Base-by-base conservation (phyloP, 1,140 invertebrate genomes). In the Bathynomus jamesi region DNA sequence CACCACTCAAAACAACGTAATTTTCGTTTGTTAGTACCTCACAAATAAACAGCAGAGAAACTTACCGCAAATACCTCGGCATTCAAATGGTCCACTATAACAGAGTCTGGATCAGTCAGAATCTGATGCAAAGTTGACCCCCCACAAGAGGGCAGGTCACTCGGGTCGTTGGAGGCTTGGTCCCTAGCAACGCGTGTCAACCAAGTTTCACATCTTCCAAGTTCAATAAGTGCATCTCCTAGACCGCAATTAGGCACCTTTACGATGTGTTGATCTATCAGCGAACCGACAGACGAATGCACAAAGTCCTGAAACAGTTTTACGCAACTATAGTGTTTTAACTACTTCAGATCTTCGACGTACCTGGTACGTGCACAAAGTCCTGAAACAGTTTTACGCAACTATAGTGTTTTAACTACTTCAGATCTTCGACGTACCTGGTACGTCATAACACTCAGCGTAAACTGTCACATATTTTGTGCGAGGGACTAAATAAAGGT, bases 81-180 rank as follows among this genome's bases (percentile, higher is more conserved):
- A 1, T 86, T 85, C 1, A 89, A 80, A 80, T 86, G 82, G 65
- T 88, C 87, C 40, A 89, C 79, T 73, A 83, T 82, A 1, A 88
- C 86, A 76, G 83, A 84, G 81, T 89, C 87, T 13, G 88, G 87
- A 78, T 87, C 85, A 4, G 84, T 84, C 32, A 89, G 79, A 24
- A 89, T 82, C 78, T 86, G 85, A 75, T 88, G 87, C 11, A 89
- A 81, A 3, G 86, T 85, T 2, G 87, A 88, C n/a, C 87, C 87
- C 60, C 85, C 83, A 76, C 86, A 70, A 4, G 75, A 71, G 3
- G 87, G 87, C 28, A 89, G 82, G 76, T 86, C 84, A 60, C 82
- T 81, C 21, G 85, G 78, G 78, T 88, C 85, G 66, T 83, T 81
- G 4, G 80, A 66, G 24, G 79, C 76, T 78, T 85, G 84, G 76